phyloP scores from a whole-genome alignment of 2,113 vertebrate species.

The Alethe castanea region DNA sequence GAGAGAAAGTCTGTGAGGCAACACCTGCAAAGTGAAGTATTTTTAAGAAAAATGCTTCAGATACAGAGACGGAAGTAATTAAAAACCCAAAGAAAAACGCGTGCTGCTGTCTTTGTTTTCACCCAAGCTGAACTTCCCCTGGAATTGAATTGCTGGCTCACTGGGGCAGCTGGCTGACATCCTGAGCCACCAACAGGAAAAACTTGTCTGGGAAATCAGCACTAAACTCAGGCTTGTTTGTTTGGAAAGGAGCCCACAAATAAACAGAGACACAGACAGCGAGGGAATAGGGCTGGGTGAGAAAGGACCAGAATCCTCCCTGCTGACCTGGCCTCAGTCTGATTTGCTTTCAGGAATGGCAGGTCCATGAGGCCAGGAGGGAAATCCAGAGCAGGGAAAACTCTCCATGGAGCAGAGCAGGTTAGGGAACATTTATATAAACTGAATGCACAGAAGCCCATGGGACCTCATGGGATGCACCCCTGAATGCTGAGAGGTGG shows the following conservation, averaged over 20 bases:
- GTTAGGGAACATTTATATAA: neutral
- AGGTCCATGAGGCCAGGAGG: neutral
- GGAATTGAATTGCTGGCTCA: slow-evolving; percentile 38
- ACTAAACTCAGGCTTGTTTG: slow-evolving; percentile 22
- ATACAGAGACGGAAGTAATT: slow-evolving; percentile 31
- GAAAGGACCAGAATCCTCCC: neutral
- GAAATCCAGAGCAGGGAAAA: neutral
- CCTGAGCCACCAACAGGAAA: slow-evolving; percentile 49
- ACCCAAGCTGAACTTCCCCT: slow-evolving; percentile 65
- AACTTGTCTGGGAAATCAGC: slow-evolving; percentile 53
- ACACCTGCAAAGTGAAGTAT: slow-evolving; percentile 39
- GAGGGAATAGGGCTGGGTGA: neutral
- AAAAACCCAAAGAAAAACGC: neutral
- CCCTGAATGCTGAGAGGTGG: neutral
- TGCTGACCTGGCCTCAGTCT: neutral
- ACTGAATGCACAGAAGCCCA: neutral
- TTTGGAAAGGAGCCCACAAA: neutral
- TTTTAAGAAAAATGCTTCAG: slow-evolving; percentile 36
- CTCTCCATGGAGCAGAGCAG: neutral
- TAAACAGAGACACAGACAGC: neutral
- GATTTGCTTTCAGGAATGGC: neutral
- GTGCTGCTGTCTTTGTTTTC: slow-evolving; percentile 52
- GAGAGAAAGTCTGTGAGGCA: slow-evolving; percentile 36
- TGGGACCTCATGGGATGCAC: neutral
- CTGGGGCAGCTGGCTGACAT: slow-evolving; percentile 46